Evolutionary conservation across 2,113 vertebrate species (phyloP).

Genomic region (Malurus melanocephalus): DNA sequence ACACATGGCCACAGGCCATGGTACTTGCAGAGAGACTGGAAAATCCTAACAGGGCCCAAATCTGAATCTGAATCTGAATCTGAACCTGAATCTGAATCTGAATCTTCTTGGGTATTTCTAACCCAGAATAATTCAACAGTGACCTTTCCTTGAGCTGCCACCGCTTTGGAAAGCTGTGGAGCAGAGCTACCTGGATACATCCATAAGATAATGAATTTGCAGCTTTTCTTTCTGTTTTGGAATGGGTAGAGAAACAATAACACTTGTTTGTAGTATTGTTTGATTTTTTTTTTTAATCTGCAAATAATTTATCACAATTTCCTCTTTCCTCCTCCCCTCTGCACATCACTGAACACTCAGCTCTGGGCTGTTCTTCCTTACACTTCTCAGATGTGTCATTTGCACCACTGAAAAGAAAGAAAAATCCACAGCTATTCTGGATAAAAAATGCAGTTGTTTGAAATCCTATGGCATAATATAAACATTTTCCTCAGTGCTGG

Average conservation of each 20-base stretch:
- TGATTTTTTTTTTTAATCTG: background rate
- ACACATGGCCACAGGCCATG: background rate
- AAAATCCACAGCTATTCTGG: background rate
- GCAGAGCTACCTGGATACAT: background rate
- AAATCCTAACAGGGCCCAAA: background rate
- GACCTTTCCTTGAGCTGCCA: background rate
- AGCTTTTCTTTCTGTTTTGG: background rate
- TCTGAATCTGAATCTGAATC: background rate
- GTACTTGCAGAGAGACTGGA: background rate
- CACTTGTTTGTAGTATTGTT: background rate
- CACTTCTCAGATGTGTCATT: background rate
- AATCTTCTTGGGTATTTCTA: background rate
- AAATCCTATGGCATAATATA: background rate
- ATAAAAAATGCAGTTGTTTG: background rate
- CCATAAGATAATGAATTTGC: background rate
- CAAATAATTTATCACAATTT: background rate
- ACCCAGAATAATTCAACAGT: accelerated
- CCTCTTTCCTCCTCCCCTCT: background rate
- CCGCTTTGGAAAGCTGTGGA: background rate
- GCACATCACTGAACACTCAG: background rate
- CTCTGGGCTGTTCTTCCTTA: background rate
- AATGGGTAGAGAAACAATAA: accelerated
- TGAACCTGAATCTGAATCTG: background rate
- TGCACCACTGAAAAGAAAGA: background rate
- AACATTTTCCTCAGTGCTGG: background rate